Evolutionary conservation across 2,113 vertebrate species (phyloP).

Genomic region (Candoia aspera): DNA sequence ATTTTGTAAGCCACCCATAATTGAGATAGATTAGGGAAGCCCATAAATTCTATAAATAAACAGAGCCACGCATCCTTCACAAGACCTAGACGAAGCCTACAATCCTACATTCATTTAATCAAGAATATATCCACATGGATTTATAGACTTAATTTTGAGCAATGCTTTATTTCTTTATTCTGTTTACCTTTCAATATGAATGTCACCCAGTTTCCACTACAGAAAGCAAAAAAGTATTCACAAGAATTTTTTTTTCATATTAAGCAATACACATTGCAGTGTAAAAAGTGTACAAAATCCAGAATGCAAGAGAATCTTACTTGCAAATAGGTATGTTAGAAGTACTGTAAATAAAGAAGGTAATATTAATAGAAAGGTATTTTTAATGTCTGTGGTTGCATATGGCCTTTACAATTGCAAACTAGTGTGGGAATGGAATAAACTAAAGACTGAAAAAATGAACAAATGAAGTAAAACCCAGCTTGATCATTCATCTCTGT

Average conservation of each 20-base stretch:
- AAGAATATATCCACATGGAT: background rate
- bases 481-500: background rate
- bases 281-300: background rate
- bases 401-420: background rate
- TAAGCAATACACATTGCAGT: background rate
- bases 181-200: background rate
- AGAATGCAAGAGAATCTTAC: background rate
- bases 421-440: background rate
- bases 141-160: background rate
- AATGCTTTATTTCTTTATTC: background rate
- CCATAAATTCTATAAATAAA: background rate
- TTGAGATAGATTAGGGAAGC: background rate
- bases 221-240: background rate
- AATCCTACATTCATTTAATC: background rate
- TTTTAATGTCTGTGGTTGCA: background rate
- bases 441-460: background rate
- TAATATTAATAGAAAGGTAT: background rate
- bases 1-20: background rate
- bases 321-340: background rate
- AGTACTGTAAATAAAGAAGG: background rate
- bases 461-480: background rate
- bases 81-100: background rate
- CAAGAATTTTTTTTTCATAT: background rate
- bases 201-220: background rate
- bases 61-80: background rate